A percentile compares a stretch with the other conserved stretches of the same genome.
These are phyloP conservation scores for Furcifer pardalis DNA, from an alignment of 2,797 vertebrate species.

Conservation along the genomic window DNA sequence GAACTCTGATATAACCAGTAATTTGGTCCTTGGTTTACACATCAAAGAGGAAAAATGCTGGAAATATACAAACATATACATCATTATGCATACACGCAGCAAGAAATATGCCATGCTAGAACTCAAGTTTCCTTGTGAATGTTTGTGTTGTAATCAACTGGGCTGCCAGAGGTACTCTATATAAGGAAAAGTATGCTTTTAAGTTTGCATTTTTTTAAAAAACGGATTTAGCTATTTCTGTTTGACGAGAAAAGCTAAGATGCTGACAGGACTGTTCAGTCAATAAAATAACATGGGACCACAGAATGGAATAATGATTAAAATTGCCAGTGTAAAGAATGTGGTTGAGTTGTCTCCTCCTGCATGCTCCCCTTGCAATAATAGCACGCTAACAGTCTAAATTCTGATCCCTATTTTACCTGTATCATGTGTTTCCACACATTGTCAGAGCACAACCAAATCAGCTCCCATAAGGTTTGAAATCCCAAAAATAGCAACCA, in stretches of 20 bases:
- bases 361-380: no score
- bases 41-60: neutral
- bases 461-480: constrained; percentile 16
- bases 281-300: neutral
- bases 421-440: neutral
- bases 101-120: neutral
- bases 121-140: neutral
- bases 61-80: neutral
- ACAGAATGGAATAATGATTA: neutral
- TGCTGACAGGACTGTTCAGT: neutral
- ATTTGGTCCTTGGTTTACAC: neutral
- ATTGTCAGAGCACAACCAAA: neutral
- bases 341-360: no score
- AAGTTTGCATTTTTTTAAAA: neutral
- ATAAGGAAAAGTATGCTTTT: constrained; percentile 24
- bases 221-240: neutral
- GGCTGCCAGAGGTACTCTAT: neutral
- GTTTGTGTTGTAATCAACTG: neutral
- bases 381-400: neutral
- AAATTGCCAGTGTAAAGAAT: neutral
- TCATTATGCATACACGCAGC: neutral
- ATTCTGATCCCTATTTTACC: neutral
- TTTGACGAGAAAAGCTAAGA: neutral
- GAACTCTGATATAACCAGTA: no score
- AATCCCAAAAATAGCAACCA: constrained; percentile 20